Conservation (phyloP, 35 echinoderm and acorn worm genomes). For the Amphiura filiformis region DNA sequence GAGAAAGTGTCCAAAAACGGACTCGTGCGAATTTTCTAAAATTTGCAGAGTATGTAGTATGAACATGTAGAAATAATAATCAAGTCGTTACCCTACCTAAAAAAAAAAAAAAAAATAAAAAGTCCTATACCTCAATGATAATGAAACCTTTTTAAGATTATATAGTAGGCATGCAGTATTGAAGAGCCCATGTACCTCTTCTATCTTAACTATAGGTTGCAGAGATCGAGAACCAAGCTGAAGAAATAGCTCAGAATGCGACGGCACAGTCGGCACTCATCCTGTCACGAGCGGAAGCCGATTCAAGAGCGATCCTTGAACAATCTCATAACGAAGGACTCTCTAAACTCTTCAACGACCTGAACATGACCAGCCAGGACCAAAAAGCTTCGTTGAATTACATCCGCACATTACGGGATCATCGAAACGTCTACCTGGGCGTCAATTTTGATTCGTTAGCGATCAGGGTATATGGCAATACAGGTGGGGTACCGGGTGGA, state of each 20-base stretch:
- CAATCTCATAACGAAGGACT: slow-evolving; percentile 55
- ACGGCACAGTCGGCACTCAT: slow-evolving; percentile 66
- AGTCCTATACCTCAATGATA: too few species aligned
- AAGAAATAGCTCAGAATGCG: slow-evolving; percentile 77
- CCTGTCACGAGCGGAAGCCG: slow-evolving; percentile 36
- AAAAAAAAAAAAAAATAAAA: too few species aligned
- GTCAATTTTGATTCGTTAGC: slow-evolving; percentile 69
- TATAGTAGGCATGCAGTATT: too few species aligned
- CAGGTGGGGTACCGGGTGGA: not conserved
- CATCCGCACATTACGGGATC: slow-evolving; percentile 62
- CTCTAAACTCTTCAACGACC: slow-evolving; percentile 36
- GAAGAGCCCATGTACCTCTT: too few species aligned
- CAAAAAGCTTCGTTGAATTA: slow-evolving; percentile 81
- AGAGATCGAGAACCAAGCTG: slow-evolving; percentile 55
- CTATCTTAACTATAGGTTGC: slow-evolving; percentile 43
- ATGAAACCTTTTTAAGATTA: too few species aligned
- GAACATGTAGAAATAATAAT: too few species aligned
- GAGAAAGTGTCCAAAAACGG: too few species aligned
- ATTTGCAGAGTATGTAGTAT: too few species aligned
- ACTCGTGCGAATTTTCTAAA: too few species aligned
- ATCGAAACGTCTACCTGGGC: slow-evolving; percentile 37
- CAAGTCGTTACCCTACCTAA: too few species aligned
- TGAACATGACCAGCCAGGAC: slow-evolving; percentile 60
- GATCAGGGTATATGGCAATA: slow-evolving; percentile 3
- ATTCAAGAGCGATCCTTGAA: slow-evolving; percentile 53